Evolutionary conservation across 1,140 invertebrate species (phyloP), one percentile per base, ranked within the genome.

Genomic region (Nebria ingens): DNA sequence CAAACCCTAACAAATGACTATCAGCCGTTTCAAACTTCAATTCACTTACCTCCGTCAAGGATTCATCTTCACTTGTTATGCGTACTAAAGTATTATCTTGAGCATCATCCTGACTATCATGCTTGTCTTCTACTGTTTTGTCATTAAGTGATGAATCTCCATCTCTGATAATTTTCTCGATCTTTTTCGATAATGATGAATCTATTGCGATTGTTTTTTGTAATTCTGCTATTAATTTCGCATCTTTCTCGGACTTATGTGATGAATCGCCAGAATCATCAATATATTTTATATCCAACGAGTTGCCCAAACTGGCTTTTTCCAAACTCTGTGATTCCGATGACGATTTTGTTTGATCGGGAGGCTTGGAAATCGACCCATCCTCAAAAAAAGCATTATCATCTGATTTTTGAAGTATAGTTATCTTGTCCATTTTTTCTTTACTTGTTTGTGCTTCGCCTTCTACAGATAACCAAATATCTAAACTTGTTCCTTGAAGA

Each of bases 61-160:
- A 84, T 65, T 82, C 81, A 59, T 82, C 80, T 60, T 81, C 80
- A 38, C 79, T 82, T 0, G 75, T 78, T 53, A 79, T 70, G 21
- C 75, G 68, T 3, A 70, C 69, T 6, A 71, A 70, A 67, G 23
- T 67, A 61, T 69, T 75, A 61, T 63, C 69, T 68, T 65, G 74
- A 67, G 63, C 67, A 22, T 67, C 65, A 29, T 73, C 72, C 2
- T 66, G 61, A 15, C 71, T 58, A 57, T 73, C 65, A 62, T 72
- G 71, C 56, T 59, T 69, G 58, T 67, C 68, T 56, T 68, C 72
- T 58, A 66, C 71, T 45, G 6, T 45, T 17, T 45, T 45, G 58
- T 73, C 65, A 54, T 70, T 67, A 20, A 68, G 59, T 61, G 73
- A 68, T 19, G 59, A 22, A 50, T 17, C 64, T 59, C 21, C 52